Evolutionary conservation across 1,140 invertebrate genomes (phyloP).

Genomic region (Proctacanthus coquilletti): DNA sequence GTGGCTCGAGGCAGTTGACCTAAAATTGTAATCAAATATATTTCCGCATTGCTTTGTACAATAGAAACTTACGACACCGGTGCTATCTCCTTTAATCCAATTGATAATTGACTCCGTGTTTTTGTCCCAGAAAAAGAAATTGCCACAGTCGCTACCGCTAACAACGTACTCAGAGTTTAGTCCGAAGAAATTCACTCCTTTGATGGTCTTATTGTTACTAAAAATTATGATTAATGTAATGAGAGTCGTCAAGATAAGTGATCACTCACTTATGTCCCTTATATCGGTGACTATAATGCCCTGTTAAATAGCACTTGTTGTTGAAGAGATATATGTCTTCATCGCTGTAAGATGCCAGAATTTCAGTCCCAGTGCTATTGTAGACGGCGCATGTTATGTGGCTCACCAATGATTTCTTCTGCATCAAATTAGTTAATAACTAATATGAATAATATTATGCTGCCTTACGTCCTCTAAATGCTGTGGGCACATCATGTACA

Average conservation of each 20-base stretch:
- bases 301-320: slow-evolving; percentile 32
- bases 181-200: slow-evolving; percentile 89
- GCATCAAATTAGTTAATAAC: not conserved
- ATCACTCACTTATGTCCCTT: slow-evolving; percentile 44
- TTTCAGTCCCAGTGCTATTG: slow-evolving; percentile 79
- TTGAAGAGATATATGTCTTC: slow-evolving; percentile 88
- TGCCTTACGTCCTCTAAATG: slow-evolving; percentile 15
- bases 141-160: slow-evolving; percentile 89
- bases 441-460: not conserved
- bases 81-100: slow-evolving; percentile 68
- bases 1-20: slow-evolving; percentile 79
- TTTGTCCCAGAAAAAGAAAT: slow-evolving; percentile 91
- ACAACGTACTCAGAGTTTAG: slow-evolving; percentile 78
- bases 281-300: slow-evolving; percentile 57
- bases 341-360: slow-evolving; percentile 85
- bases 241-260: not conserved
- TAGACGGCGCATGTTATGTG: slow-evolving; percentile 81
- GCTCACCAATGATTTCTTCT: slow-evolving; percentile 7
- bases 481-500: slow-evolving; percentile 33
- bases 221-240: slow-evolving; percentile 5
- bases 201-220: slow-evolving; percentile 66
- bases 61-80: slow-evolving; percentile 59
- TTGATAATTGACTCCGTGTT: slow-evolving; percentile 76
- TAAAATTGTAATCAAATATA: slow-evolving; percentile 33
- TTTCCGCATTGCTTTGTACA: not conserved